phyloP scores from a whole-genome alignment of 1,140 invertebrate species.

The Archegozetes longisetosus region DNA sequence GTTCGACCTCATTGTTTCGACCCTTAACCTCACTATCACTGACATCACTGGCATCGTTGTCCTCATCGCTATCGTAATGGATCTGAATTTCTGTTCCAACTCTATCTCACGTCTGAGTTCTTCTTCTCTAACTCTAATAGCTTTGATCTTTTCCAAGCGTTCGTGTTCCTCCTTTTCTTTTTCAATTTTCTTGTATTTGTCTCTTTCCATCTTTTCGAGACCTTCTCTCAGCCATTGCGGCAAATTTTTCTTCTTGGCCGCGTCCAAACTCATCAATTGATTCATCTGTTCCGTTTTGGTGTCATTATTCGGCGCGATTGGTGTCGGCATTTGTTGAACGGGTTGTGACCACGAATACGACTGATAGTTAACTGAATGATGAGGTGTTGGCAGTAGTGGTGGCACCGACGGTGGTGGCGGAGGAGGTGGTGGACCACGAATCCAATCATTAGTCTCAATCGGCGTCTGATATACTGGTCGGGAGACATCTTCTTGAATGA shows the following conservation, averaged over 20 bases:
- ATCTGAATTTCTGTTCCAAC: constrained; percentile 16
- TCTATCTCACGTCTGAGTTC: constrained; percentile 3
- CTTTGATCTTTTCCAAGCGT: constrained; percentile 43
- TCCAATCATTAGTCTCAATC: not conserved
- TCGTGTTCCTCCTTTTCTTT: constrained; percentile 40
- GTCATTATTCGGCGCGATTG: not conserved
- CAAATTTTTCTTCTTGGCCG: constrained; percentile 69
- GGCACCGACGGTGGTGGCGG: not conserved
- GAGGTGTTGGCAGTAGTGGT: not conserved
- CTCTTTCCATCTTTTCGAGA: constrained; percentile 89
- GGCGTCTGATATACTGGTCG: not conserved
- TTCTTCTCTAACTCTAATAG: constrained; percentile 29
- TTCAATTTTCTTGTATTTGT: constrained; percentile 76
- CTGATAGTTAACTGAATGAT: not conserved
- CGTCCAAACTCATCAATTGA: no score
- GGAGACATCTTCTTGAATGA: not conserved
- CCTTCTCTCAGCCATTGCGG: constrained; percentile 93
- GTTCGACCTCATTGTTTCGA: constrained; percentile 43
- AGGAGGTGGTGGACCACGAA: not conserved
- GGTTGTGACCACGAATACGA: not conserved
- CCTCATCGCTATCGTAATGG: constrained; percentile 22
- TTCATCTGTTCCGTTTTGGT: no score
- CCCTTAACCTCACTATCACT: not conserved
- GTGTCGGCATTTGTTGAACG: not conserved
- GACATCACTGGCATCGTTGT: no score